phyloP scores from a whole-genome alignment of 2,888 invertebrate species.

The Mayetiola destructor region DNA sequence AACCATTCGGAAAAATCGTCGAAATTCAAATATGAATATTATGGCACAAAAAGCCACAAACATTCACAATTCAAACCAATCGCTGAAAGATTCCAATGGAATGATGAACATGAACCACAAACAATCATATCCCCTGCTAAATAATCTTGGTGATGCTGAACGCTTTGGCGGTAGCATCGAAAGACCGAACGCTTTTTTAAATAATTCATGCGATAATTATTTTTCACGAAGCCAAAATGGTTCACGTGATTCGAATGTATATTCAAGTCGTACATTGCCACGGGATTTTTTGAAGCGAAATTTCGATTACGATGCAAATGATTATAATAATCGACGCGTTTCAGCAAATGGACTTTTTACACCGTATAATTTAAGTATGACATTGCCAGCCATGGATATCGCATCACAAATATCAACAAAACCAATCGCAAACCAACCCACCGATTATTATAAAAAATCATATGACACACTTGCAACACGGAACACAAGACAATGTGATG shows the following conservation, averaged over 20 bases:
- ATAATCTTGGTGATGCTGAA: conserved; percentile 10
- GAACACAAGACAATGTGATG: conserved; percentile 9
- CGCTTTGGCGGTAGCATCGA: conserved; percentile 1
- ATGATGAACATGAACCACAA: not conserved
- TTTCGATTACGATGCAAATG: conserved; percentile 20
- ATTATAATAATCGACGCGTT: not conserved
- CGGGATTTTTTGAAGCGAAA: conserved; percentile 30
- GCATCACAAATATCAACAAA: not conserved
- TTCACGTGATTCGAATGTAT: conserved; percentile 21
- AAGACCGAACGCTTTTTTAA: not conserved
- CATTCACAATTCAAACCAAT: conserved; percentile 27
- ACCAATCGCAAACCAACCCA: not conserved
- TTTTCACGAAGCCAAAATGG: not conserved
- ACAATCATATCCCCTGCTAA: conserved; percentile 19
- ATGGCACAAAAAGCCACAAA: conserved; percentile 19
- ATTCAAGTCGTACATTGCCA: conserved; percentile 32
- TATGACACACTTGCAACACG: conserved; percentile 4
- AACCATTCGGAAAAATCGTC: conserved; percentile 20
- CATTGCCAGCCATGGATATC: not conserved
- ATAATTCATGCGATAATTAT: not conserved
- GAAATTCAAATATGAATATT: conserved; percentile 28
- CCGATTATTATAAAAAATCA: conserved; percentile 15
- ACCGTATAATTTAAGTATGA: conserved; percentile 10
- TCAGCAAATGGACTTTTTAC: conserved; percentile 15
- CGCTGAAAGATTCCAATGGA: conserved; percentile 22